phyloP scores from a whole-genome alignment of 2,797 vertebrate genomes.

The Microctenopoma stevenorrisi region DNA sequence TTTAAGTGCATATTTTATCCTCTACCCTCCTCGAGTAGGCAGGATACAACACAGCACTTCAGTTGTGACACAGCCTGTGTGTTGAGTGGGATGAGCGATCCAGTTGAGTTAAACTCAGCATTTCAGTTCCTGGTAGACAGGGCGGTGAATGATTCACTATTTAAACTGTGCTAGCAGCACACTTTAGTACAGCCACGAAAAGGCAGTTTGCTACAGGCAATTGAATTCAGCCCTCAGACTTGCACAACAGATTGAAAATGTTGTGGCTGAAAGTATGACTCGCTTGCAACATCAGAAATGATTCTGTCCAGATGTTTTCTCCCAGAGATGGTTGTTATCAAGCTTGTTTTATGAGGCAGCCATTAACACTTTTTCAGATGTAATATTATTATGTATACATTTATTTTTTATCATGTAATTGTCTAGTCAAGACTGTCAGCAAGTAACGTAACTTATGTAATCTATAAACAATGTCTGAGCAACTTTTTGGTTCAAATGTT shows the following conservation, averaged over 20 bases:
- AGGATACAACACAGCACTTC: constrained; percentile 14
- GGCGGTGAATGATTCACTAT: constrained; percentile 42
- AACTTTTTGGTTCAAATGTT: constrained; percentile 4
- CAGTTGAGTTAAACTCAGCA: constrained; percentile 46
- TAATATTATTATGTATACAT: not conserved
- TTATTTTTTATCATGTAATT: not conserved
- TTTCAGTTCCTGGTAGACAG: constrained; percentile 55
- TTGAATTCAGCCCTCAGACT: constrained; percentile 47
- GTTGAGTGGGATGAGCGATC: constrained; percentile 28
- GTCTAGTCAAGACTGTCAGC: constrained; percentile 16
- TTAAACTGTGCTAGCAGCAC: constrained; percentile 46
- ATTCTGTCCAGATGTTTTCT: constrained; percentile 64
- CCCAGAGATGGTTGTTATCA: constrained; percentile 41
- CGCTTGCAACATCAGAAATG: constrained; percentile 41
- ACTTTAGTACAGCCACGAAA: constrained; percentile 39
- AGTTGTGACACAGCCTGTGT: constrained; percentile 29
- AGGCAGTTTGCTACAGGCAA: constrained; percentile 43
- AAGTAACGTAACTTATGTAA: constrained; percentile 2
- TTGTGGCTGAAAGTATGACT: constrained; percentile 44
- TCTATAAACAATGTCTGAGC: not conserved
- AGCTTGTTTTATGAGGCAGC: constrained; percentile 42
- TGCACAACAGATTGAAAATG: constrained; percentile 56
- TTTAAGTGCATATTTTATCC: constrained; percentile 1
- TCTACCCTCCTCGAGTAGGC: constrained; percentile 13
- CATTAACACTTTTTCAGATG: constrained; percentile 23